phyloP scores from a whole-genome alignment of 2,797 vertebrate species.

The Acipenser oxyrinchus region DNA sequence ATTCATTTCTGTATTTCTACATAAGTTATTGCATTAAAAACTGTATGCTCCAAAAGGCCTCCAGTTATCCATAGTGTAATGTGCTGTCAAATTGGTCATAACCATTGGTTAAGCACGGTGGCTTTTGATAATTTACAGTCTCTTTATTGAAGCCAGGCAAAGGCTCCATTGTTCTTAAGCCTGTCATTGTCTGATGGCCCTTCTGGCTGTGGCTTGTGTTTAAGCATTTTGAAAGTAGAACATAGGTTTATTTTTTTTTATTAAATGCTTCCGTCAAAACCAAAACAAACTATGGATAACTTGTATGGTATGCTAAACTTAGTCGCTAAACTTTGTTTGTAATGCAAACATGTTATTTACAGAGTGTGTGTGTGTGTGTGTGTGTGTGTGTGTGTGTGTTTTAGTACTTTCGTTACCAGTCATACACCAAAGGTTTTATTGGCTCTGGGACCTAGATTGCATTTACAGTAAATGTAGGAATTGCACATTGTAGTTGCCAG shows the following conservation, averaged over 20 bases:
- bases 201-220: too few relatives aligned
- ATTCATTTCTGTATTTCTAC: background rate
- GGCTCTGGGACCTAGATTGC: too few relatives aligned
- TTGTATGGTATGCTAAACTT: too few relatives aligned
- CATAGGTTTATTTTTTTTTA: background rate
- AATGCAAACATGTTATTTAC: too few relatives aligned
- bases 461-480: too few relatives aligned
- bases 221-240: background rate
- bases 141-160: background rate
- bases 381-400: too few relatives aligned
- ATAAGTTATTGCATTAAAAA: background rate
- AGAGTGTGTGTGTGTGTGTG: too few relatives aligned
- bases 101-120: background rate
- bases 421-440: too few relatives aligned
- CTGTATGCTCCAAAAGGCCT: background rate
- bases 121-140: background rate
- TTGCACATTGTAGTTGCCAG: too few relatives aligned
- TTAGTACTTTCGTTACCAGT: too few relatives aligned
- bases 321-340: too few relatives aligned
- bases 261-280: background rate
- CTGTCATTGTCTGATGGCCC: background rate
- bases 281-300: background rate
- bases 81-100: background rate
- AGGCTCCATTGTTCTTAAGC: background rate
- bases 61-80: background rate